Base-by-base conservation (phyloP, 2,113 vertebrate species). In the Poicephalus meyeri region DNA sequence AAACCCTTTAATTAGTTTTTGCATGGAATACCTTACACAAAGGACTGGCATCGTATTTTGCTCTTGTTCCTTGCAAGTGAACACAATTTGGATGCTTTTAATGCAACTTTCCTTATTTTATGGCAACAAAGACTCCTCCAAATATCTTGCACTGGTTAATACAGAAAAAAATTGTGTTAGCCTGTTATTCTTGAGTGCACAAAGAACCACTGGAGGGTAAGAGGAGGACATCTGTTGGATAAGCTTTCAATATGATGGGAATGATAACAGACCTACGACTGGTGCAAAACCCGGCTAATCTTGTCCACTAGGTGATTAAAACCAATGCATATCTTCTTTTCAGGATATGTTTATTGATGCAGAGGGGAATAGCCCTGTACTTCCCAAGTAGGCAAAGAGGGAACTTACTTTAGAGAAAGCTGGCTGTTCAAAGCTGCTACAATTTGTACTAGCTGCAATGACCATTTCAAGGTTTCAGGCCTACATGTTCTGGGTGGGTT, bases 181-280 rank as follows among this genome's bases (percentile, higher is more conserved):
- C 33, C 58, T 95, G 95, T 97, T 98, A 97, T 98, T 98, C 97
- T 93, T 95, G 96, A 96, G 95, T 2, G 15, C 95, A 98, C 98
- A 98, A 98, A 98, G 98, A 95, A 63, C 85, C 80, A 49, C 46
- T 89, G 84, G 97, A 98, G 97, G 98, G 94, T 96, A 97, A 96
- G 53, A 96, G 96, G 97, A 98, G 98, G 98, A 93, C 98, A 98
- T 98, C 98, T 98, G 85, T 86, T 92, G 98, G 98, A 98, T 98
- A 98, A 98, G 98, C 97, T 97, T 97, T 97, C 97, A 97, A 86
- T 97, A 92, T 95, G 97, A 98, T 98, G 97, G 90, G 86, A 84
- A 63, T 37, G 97, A 98, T 98, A 98, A 98, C 95, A 79, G 82
- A 94, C 82, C 96, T 96, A 91, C 11, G 3, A 88, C 66, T 91